Base-by-base conservation (phyloP, 2,888 invertebrate species). In the Lagria hirta region DNA sequence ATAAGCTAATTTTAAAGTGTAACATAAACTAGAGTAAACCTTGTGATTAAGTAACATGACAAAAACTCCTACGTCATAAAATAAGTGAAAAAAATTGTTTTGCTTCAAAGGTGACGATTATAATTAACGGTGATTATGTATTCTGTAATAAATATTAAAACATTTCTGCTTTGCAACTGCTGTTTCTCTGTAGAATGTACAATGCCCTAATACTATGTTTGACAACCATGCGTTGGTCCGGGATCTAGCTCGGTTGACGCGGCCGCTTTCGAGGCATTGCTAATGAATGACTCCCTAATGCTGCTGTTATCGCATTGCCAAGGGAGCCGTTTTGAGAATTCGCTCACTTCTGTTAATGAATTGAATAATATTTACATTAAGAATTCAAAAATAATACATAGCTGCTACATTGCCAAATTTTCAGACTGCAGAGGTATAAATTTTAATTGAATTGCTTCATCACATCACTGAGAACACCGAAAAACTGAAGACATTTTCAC, bases 291-390 rank as follows among this genome's bases (percentile, higher is more conserved):
- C 55, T 60, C 62, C 62, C 61, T 58, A 59, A 64, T 58, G 61
- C 54, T 63, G 51, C 54, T 55, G 60, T 56, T 64, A 61, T 61
- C 60, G 55, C 58, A 55, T 50, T 60, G 58, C 54, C 64, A 55
- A 52, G 65, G 62, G 64, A 62, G 57, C 52, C 60, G 60, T 65
- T 65, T 57, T 49, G 54, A 54, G 56, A 53, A 58, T 58, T 60
- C 57, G 53, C 60, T 60, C 60, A 60, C 60, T 60, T 60, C 55
- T 51, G 53, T 51, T 61, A 64, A 65, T 61, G 59, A 64, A 64
- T 64, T 64, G 60, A 62, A 63, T 63, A 62, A 64, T 62, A 62
- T 64, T 62, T 60, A 58, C 61, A 63, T 63, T 61, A 62, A 58
- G 56, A 58, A 60, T 62, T 57, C 54, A 58, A 61, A 63, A 62